Base-by-base conservation (phyloP, 92 coral and sea anemone species). In the Umimayanthus chanpuru region DNA sequence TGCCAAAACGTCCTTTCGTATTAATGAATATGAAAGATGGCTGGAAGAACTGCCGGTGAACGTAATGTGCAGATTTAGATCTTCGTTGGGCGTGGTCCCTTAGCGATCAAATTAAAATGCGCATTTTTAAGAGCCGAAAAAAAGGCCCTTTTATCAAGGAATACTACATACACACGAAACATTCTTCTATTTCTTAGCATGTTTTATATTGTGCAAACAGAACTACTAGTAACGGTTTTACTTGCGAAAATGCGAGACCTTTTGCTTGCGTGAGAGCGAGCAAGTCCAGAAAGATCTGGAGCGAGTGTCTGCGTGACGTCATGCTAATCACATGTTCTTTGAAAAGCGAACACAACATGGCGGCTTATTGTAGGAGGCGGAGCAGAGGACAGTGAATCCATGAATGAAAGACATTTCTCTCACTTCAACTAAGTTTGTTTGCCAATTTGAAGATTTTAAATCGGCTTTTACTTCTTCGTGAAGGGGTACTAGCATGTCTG, bases 401-500 rank as follows among this genome's bases (percentile, higher is more conserved):
- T 83, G 78, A 83, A 83, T 70, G 77, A 68, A 30, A 83, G 58
- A 43, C 87, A 70, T n/a, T 39, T 67, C 25, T 70, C 8, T 47
- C 25, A 83, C 76, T 11, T 83, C 77, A 76, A 83, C 16, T 20
- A 12, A 83, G 78, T 49, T 83, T 6, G 32, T 68, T 83, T 83
- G 25, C 78, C 78, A 28, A 71, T 70, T 70, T 83, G 12, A 70
- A 70, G 47, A 72, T 23, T 65, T 47, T 49, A 67, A 67, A 43
- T 5, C 87, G 77, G 41, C 38, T 44, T 70, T 89, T 87, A 93
- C 86, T 88, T 92, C 78, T 77, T 84, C 58, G 61, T 15, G 80
- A 70, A 55, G 93, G 91, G 89, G 89, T 90, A 76, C 92, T 92
- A 91, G 94, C 91, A 97, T 97, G 99, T 97, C 99, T 83, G 99